Base-by-base conservation (phyloP, 1,140 invertebrate species). In the Penaeus vannamei region DNA sequence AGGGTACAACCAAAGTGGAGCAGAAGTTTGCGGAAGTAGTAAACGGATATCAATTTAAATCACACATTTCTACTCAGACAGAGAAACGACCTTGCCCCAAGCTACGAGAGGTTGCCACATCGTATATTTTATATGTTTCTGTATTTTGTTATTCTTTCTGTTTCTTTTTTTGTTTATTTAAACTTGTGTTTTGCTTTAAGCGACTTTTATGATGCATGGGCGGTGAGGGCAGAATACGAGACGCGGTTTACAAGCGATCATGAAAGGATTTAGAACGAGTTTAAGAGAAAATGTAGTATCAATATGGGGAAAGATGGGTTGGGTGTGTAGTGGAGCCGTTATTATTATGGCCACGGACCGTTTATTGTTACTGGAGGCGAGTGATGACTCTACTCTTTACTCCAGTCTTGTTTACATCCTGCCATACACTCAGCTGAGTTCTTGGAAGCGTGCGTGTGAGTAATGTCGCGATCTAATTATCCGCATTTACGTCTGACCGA, bases 41-140 rank as follows among this genome's bases (percentile, higher is more conserved):
- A 61, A 84, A 64, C 83, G 83, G 83, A 84, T 84, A 84, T 84
- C 83, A 84, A 84, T 84, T 84, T 84, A 84, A 84, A 84, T 84
- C 83, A 69, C 83, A 84, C 83, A 84, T 84, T 84, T 84, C 83
- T 84, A 64, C 29, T 46, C 83, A 84, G 83, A 84, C 83, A 69
- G 29, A 76, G 72, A 66, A 53, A 36, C 83, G 83, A 64, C 83
- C 83, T 84, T 84, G 83, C 83, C 83, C n/a, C 83, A 20, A 36
- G 72, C 22, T 76, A 29, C 42, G 72, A 36, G 29, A 76, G n/a
- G 72, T 76, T 64, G 83, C 83, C 62, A 64, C 61, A 69, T 64
- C 8, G 4, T 64, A 46, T 61, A 64, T 32, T 64, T 64, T 59
- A 76, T 76, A 76, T 32, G 19, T 29, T 76, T 76, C 42, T 76